Conservation (phyloP, 2,888 invertebrate genomes). For the Achlya flavicornis region DNA sequence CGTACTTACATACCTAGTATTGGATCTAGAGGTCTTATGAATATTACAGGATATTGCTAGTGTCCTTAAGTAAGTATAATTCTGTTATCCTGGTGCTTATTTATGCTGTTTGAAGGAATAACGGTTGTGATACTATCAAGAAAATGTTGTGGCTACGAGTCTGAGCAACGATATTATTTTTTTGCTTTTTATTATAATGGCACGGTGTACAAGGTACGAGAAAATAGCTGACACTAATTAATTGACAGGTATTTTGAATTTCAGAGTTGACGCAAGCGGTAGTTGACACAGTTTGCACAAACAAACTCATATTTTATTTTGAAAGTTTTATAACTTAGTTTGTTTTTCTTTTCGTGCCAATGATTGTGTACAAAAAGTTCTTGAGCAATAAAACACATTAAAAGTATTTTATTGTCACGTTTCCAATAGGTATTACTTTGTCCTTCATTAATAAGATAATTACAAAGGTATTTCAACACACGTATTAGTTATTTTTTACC, state of each 20-base stretch:
- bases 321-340: no score
- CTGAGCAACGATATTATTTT: no score
- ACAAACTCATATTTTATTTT: no score
- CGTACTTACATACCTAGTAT: constrained; percentile 20
- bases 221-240: no score
- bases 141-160: neutral
- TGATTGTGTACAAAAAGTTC: no score
- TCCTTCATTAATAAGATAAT: neutral
- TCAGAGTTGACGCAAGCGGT: neutral
- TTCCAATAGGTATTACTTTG: neutral
- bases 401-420: neutral
- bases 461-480: no score
- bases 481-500: no score
- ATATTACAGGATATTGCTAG: constrained; percentile 19
- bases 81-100: neutral
- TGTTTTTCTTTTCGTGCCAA: no score
- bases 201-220: neutral
- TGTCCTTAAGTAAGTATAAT: constrained; percentile 2
- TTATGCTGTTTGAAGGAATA: neutral
- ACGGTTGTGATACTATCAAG: neutral
- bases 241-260: neutral
- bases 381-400: no score
- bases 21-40: constrained; percentile 18
- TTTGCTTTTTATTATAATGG: no score
- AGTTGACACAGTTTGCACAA: no score